Evolutionary conservation across 2,797 vertebrate species (phyloP).

Genomic region (Ambastaia sidthimunki): DNA sequence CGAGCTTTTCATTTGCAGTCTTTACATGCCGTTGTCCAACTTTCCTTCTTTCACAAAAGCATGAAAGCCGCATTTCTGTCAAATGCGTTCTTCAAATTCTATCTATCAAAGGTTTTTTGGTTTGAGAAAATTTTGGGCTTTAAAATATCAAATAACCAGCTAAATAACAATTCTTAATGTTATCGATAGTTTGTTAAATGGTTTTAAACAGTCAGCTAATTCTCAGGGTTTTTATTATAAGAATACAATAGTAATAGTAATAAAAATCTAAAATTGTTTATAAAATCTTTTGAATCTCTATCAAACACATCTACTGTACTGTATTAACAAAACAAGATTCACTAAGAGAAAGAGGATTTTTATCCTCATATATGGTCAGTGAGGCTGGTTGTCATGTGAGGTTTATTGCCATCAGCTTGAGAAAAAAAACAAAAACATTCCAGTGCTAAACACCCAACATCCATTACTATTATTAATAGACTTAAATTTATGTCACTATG

Average conservation of each 20-base stretch:
- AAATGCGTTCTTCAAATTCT: neutral
- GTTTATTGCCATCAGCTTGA: neutral
- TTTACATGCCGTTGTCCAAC: neutral
- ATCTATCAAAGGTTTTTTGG: neutral
- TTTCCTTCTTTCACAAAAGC: neutral
- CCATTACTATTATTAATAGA: constrained; percentile 28
- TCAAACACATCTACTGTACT: neutral
- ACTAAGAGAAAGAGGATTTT: neutral
- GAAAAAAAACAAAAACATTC: neutral
- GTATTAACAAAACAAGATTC: neutral
- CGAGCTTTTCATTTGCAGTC: constrained; percentile 5
- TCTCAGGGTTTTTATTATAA: neutral
- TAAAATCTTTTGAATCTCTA: neutral
- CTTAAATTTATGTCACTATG: constrained; percentile 9
- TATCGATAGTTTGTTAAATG: neutral
- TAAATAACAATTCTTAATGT: neutral
- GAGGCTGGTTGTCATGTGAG: constrained; percentile 4
- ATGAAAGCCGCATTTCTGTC: neutral
- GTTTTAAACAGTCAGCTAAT: neutral
- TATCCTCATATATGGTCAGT: constrained; percentile 36
- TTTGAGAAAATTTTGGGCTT: neutral
- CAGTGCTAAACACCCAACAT: neutral
- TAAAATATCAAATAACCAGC: neutral
- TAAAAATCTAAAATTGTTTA: neutral
- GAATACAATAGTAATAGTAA: neutral